Percentiles rank a stretch among this genome's conserved stretches.
Evolutionary conservation across 1,140 invertebrate genomes (phyloP).

Genomic region (Drosophila repleta): DNA sequence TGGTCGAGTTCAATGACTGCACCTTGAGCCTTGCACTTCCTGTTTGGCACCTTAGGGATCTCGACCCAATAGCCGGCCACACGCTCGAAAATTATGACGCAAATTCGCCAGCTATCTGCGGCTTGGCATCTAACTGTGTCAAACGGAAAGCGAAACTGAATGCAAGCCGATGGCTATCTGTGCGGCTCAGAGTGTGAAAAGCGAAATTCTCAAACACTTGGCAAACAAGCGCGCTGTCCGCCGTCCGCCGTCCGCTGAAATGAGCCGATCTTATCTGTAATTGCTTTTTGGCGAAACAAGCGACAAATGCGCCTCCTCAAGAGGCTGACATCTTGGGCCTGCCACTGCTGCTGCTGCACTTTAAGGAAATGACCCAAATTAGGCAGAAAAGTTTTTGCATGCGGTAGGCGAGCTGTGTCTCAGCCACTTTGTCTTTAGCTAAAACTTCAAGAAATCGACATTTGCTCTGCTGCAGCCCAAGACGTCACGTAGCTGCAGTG

Average conservation of each 20-base stretch:
- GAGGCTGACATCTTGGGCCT: slow-evolving; percentile 31
- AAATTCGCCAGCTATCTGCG: slow-evolving; percentile 52
- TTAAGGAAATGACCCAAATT: slow-evolving; percentile 81
- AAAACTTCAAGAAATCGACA: slow-evolving; percentile 68
- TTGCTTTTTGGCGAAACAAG: slow-evolving; percentile 62
- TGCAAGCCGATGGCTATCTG: slow-evolving; percentile 56
- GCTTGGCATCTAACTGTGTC: slow-evolving; percentile 67
- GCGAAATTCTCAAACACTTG: slow-evolving; percentile 71
- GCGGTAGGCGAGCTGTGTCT: slow-evolving; percentile 45
- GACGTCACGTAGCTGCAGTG: slow-evolving; percentile 65
- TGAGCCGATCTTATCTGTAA: slow-evolving; percentile 79
- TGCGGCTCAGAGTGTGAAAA: slow-evolving; percentile 67
- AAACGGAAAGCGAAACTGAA: slow-evolving; percentile 75
- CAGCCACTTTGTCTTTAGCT: slow-evolving; percentile 64
- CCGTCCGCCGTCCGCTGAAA: slow-evolving; percentile 34
- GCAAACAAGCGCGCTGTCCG: slow-evolving; percentile 51
- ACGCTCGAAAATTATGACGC: slow-evolving; percentile 36
- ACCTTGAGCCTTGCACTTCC: slow-evolving; percentile 72
- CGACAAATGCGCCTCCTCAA: slow-evolving; percentile 44
- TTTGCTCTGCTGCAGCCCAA: slow-evolving; percentile 39
- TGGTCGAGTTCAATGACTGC: slow-evolving; percentile 58
- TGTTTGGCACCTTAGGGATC: slow-evolving; percentile 59
- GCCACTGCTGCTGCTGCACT: slow-evolving; percentile 39
- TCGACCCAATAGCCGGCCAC: not conserved
- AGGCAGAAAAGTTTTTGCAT: slow-evolving; percentile 71